Conservation (phyloP, 2,797 vertebrate genomes). For the Sphaeramia orbicularis region DNA sequence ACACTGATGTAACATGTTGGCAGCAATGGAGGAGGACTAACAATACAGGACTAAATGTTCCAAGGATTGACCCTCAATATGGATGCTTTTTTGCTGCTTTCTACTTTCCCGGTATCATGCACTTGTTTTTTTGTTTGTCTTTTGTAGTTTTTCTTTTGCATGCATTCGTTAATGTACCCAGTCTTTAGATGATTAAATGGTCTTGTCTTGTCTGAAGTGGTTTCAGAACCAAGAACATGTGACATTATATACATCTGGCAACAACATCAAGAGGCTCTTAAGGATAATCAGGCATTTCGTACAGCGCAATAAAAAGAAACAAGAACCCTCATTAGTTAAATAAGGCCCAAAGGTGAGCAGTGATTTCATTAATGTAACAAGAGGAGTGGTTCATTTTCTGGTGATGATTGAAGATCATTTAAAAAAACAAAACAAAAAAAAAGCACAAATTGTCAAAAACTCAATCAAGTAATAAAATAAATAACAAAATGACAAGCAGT, state of each 20-base stretch:
- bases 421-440: slow-evolving; percentile 5
- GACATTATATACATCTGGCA: slow-evolving; percentile 65
- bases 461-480: slow-evolving; percentile 58
- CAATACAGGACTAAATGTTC: slow-evolving; percentile 24
- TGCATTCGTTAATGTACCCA: slow-evolving; percentile 51
- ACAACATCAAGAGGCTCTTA: slow-evolving; percentile 51
- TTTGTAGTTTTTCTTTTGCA: slow-evolving; percentile 40
- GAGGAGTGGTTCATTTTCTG: slow-evolving; percentile 46
- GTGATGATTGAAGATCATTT: slow-evolving; percentile 30
- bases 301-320: slow-evolving; percentile 42
- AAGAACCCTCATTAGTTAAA: slow-evolving; percentile 52
- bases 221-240: slow-evolving; percentile 56
- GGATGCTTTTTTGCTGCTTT: slow-evolving; percentile 22
- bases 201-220: background rate
- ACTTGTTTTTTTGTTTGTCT: slow-evolving; percentile 22
- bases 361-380: slow-evolving; percentile 46
- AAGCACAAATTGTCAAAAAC: slow-evolving; percentile 40
- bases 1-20: slow-evolving; percentile 24
- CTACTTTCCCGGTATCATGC: slow-evolving; percentile 44
- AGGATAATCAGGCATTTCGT: slow-evolving; percentile 41
- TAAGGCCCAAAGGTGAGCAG: slow-evolving; percentile 75
- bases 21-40: slow-evolving; percentile 34
- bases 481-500: slow-evolving; percentile 61
- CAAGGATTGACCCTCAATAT: slow-evolving; percentile 31
- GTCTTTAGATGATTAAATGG: slow-evolving; percentile 35